Evolutionary conservation across 2,797 vertebrate species (phyloP), one percentile per base, ranked within the genome.

Genomic region (Tapirus indicus): DNA sequence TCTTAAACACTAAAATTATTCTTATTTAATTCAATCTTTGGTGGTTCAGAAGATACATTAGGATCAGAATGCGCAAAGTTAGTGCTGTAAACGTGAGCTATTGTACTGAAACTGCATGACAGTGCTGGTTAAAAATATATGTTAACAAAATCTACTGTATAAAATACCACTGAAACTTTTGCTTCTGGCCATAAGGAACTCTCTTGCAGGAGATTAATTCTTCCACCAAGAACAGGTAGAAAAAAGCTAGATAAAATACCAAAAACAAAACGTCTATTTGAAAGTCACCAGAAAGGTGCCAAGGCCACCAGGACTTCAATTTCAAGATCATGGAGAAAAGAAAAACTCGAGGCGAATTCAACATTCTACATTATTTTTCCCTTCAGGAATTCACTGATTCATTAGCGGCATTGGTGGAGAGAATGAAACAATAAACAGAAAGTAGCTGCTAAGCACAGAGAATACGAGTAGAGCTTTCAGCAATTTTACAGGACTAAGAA

Each of bases 11-110:
- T 62, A 69, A 93, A 87, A 75, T 92, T 52, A 84, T 75, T 83
- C 44, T 78, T 35, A 66, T 96, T 95, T 91, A 66, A 87, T 92
- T 90, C 92, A 93, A 84, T 79, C 47, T 90, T 85, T 92, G 66
- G 62, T 95, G 62, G 92, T 71, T 96, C 62, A 97, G 82, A 94
- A 97, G 60, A 84, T 4, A 64, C 3, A 38, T 77, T 88, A 86
- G 47, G 27, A 96, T 95, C 69, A 86, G 74, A 89, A 79, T 84
- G 54, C 64, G 66, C 23, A 41, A 64, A 23, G 27, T 54, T 86
- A 47, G 11, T 87, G n/a, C 60, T 49, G 75, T 38, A 35, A 88
- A 92, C 54, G 64, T 89, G 49, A 88, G 68, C 2, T 44, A 86
- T 86, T 82, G 71, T 71, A 58, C 0, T 68, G 83, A 93, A 91